Base-by-base conservation (phyloP, 2,113 vertebrate genomes). In the Python bivittatus region DNA sequence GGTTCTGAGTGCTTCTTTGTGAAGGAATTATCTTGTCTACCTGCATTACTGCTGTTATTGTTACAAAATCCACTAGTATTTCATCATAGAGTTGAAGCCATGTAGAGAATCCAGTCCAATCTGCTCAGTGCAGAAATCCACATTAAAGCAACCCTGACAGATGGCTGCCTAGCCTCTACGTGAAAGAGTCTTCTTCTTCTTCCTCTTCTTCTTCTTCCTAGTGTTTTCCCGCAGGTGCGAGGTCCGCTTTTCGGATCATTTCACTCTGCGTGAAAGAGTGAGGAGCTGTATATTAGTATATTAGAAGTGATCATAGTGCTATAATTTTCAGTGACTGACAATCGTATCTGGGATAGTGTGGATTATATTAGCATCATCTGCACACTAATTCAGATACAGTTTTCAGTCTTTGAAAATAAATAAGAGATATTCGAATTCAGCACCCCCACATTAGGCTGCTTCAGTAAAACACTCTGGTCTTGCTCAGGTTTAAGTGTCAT, bases 221-320 rank as follows among this genome's bases (percentile, higher is more conserved):
- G n/a, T n/a, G n/a, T n/a, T n/a, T n/a, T n/a, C n/a, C n/a, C n/a
- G n/a, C n/a, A n/a, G n/a, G n/a, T n/a, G n/a, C n/a, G n/a, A n/a
- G n/a, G n/a, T n/a, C n/a, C n/a, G n/a, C n/a, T n/a, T n/a, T n/a
- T n/a, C n/a, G n/a, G n/a, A n/a, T n/a, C n/a, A n/a, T n/a, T n/a
- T n/a, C n/a, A n/a, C n/a, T n/a, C n/a, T 72, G 27, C 11, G 0
- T 33, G 5, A 33, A 44, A 91, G 84, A 84, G 12, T 38, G 61
- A 92, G 84, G 92, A 54, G 72, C 88, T 93, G 48, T 23, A 57
- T 57, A 90, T 58, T 15, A 29, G 54, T 84, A 58, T 92, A 94
- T 42, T 33, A 48, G 84, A 44, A 44, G 86, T 92, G 94, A 48
- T 90, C 25, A 52, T 17, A 68, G 44, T 48, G 23, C 23, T 68